These are phyloP conservation scores for Parapsyche elsis DNA, from an alignment of 1,140 invertebrate species.

Conservation along the genomic window DNA sequence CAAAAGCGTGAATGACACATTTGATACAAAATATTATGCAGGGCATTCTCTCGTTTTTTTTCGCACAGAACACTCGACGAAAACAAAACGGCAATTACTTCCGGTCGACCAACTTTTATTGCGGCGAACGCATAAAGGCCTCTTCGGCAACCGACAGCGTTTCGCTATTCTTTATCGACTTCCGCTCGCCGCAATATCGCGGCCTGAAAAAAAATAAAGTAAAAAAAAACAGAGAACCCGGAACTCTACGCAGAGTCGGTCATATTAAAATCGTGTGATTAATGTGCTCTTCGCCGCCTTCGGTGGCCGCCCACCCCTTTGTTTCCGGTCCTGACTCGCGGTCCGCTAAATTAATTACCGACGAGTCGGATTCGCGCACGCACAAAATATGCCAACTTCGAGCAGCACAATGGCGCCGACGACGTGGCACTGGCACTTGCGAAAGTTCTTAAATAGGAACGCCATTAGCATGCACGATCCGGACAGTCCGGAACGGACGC, in stretches of 20 bases:
- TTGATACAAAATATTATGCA: too few relatives aligned
- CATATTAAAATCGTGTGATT: slow-evolving; percentile 8
- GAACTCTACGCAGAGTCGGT: neutral
- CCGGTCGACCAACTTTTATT: neutral
- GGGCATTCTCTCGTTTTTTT: too few relatives aligned
- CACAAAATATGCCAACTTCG: neutral
- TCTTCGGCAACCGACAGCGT: neutral
- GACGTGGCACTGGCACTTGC: too few relatives aligned
- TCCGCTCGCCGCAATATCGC: neutral
- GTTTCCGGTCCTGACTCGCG: neutral
- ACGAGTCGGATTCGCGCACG: neutral
- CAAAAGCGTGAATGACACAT: too few relatives aligned
- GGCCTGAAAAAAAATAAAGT: neutral
- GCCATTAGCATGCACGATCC: too few relatives aligned
- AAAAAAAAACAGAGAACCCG: neutral
- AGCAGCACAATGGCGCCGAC: too few relatives aligned
- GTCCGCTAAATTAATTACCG: neutral
- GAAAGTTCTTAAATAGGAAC: too few relatives aligned
- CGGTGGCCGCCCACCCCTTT: slow-evolving; percentile 1
- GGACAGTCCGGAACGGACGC: too few relatives aligned
- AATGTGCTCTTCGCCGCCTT: neutral
- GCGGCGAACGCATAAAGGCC: neutral
- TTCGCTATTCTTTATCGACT: slow-evolving; percentile 5
- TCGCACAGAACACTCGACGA: too few relatives aligned
- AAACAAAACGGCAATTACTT: slow-evolving; percentile 3